Conservation (phyloP, 2,797 vertebrate species). For the Melopsittacus undulatus region DNA sequence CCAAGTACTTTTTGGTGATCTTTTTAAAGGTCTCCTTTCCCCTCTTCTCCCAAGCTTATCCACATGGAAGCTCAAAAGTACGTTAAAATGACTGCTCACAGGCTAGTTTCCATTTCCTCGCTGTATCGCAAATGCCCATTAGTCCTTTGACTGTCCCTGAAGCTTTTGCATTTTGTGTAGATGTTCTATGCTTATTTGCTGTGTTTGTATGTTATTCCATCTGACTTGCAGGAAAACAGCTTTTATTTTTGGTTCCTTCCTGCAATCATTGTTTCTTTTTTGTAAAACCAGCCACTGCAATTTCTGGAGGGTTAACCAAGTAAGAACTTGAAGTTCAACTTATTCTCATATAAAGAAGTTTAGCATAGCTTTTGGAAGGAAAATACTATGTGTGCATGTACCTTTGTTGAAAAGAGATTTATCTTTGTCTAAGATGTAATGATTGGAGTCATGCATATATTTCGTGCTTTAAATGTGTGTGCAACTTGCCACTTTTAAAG, state of each 20-base stretch:
- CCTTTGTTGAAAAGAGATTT: not conserved
- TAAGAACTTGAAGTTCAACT: conserved; percentile 9
- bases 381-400: not conserved
- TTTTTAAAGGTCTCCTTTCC: conserved; percentile 32
- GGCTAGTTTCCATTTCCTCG: not conserved
- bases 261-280: not conserved
- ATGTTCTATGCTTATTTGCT: not conserved
- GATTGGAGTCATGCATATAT: not conserved
- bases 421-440: not conserved
- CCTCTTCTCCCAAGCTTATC: not conserved
- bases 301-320: not conserved
- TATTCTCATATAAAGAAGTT: not conserved
- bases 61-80: not conserved
- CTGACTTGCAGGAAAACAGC: not conserved
- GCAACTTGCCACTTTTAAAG: not conserved
- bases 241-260: not conserved
- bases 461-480: not conserved
- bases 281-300: not conserved
- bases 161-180: conserved; percentile 1
- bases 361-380: not conserved
- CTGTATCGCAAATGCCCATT: not conserved
- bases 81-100: not conserved
- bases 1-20: not conserved
- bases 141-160: not conserved
- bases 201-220: not conserved